These are phyloP conservation scores for Mimas tiliae DNA, from an alignment of 2,888 invertebrate genomes.

Conservation along the genomic window DNA sequence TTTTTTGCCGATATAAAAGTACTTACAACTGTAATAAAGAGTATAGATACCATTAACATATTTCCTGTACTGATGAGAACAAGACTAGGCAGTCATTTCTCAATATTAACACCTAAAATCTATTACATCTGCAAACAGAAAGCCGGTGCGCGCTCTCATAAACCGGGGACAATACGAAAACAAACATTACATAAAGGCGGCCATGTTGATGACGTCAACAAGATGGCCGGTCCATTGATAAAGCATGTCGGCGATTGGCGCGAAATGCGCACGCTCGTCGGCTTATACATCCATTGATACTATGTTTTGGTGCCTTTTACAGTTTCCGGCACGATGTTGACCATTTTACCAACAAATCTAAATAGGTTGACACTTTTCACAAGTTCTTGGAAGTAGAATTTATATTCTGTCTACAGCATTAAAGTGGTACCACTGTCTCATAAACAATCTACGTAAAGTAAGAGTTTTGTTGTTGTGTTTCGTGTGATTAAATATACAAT, in stretches of 20 bases:
- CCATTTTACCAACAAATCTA: not conserved
- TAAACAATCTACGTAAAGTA: no score
- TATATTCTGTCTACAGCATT: no score
- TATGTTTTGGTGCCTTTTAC: conserved; percentile 49
- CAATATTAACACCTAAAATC: conserved; percentile 18
- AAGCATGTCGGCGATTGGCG: conserved; percentile 51
- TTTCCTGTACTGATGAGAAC: no score
- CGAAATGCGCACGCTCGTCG: conserved; percentile 56
- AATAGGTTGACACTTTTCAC: no score
- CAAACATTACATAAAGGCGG: conserved; percentile 67
- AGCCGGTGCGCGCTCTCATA: conserved; percentile 48
- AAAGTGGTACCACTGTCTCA: no score
- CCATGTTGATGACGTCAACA: conserved; percentile 77
- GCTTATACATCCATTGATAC: conserved; percentile 77
- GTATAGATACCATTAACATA: no score
- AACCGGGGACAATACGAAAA: conserved; percentile 60
- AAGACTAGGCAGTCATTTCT: not conserved
- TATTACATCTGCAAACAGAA: conserved; percentile 28
- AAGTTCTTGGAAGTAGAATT: no score
- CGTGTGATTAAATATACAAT: no score
- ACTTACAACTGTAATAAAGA: no score
- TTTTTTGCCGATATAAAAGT: no score
- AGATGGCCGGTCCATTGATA: conserved; percentile 78
- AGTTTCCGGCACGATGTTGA: conserved; percentile 29
- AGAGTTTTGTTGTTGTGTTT: no score